Base-by-base conservation (phyloP, 2,888 invertebrate genomes). In the Lathronympha strigana region DNA sequence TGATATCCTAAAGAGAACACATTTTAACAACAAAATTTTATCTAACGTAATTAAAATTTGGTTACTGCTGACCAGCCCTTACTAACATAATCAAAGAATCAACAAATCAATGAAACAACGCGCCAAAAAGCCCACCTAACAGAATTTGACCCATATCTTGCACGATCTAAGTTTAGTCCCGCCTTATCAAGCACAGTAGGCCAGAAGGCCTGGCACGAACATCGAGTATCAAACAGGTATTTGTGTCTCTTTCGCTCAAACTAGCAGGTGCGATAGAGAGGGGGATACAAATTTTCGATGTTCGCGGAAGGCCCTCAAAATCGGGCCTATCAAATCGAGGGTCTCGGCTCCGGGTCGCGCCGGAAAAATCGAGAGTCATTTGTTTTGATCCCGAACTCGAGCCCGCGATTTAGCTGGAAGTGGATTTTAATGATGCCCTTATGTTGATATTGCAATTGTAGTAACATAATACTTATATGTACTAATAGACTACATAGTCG, bases 341-440 rank as follows among this genome's bases (percentile, higher is more conserved):
- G 47, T 57, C 63, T 58, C 45, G 51, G 53, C 47, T 62, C 40
- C 50, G 64, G 64, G 64, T 60, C 64, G 31, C n/a, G 23, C 31
- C 43, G 36, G 55, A 61, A 67, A 66, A 67, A 64, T 64, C 66
- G 60, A 58, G 67, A 63, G 67, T 63, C 67, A 62, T 67, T 67
- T 67, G 55, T 67, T 67, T 57, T 43, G 43, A 55, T 45, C 50
- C 61, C 38, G 28, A 28, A 13, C 47, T 23, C n/a, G n/a, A 23
- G n/a, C 58, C 19, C 43, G 40, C 33, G 57, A 33, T 33, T 64
- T 64, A 58, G 45, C 51, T 33, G 13, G 62, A 40, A 21, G 49
- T 43, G 25, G 43, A 13, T 11, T 36, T 51, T 43, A 31, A 53
- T 61, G 61, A 17, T 43, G 36, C 31, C 19, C 15, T 43, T 40